These are phyloP conservation scores for Caenorhabditis tropicalis DNA, from an alignment of 1,140 invertebrate genomes.

Conservation along the genomic window DNA sequence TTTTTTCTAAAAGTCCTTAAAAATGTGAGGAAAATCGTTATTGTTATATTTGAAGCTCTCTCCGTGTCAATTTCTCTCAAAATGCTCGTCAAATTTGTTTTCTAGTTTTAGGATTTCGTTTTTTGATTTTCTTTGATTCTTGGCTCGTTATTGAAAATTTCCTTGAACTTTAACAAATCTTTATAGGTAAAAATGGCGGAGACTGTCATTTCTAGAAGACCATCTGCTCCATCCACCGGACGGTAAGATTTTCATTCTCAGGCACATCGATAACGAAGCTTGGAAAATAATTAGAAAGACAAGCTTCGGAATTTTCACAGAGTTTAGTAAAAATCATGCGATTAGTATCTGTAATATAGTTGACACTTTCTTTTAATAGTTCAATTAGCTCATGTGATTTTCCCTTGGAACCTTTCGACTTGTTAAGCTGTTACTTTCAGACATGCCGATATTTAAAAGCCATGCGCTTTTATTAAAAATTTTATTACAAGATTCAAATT, in stretches of 20 bases:
- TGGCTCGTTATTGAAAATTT: neutral
- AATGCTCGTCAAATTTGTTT: neutral
- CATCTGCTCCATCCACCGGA: constrained; percentile 36
- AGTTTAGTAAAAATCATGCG: too few relatives aligned
- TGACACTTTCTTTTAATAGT: neutral
- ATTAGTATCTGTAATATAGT: too few relatives aligned
- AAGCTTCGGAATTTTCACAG: too few relatives aligned
- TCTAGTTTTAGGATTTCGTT: neutral
- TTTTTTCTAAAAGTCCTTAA: neutral
- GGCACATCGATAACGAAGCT: too few relatives aligned
- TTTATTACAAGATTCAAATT: too few relatives aligned
- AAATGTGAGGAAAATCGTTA: neutral
- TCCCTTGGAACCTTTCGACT: too few relatives aligned
- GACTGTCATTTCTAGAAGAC: constrained; percentile 32
- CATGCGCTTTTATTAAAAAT: too few relatives aligned
- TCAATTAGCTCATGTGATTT: too few relatives aligned
- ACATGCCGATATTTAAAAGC: too few relatives aligned
- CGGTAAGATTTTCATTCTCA: neutral
- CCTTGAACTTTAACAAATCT: neutral
- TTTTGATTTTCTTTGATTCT: neutral
- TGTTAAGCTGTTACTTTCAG: too few relatives aligned
- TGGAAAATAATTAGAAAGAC: too few relatives aligned
- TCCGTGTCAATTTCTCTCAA: neutral
- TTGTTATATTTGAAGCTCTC: neutral
- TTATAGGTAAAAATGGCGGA: constrained; percentile 52